Percentiles rank a stretch among this genome's conserved stretches.
These are phyloP conservation scores for Pollenia angustigena DNA, from an alignment of 2,888 invertebrate species.

Conservation along the genomic window DNA sequence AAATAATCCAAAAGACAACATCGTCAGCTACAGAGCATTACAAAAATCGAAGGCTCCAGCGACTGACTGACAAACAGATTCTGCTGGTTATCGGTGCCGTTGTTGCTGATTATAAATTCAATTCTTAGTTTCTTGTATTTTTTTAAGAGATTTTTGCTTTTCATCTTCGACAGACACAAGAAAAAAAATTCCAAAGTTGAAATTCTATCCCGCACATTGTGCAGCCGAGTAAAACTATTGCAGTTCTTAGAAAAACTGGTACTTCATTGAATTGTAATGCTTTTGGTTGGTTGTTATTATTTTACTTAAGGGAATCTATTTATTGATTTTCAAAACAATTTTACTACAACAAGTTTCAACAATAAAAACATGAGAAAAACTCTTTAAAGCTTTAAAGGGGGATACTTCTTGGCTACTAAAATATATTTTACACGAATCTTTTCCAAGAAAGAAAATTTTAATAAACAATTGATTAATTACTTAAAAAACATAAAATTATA, in stretches of 20 bases:
- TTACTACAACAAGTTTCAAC: neutral
- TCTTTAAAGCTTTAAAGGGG: neutral
- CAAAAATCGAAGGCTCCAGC: neutral
- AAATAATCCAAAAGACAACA: neutral
- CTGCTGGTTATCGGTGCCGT: neutral
- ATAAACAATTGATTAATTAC: too few relatives aligned
- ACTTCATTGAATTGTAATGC: conserved; percentile 17
- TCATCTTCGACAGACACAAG: too few relatives aligned
- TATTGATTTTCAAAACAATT: conserved; percentile 43
- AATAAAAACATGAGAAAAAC: neutral
- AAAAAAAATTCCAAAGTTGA: conserved; percentile 8
- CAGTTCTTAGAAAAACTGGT: conserved; percentile 38
- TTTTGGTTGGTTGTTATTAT: neutral
- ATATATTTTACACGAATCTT: neutral
- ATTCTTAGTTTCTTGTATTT: neutral
- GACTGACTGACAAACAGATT: neutral
- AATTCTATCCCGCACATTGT: conserved; percentile 67
- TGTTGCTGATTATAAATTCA: conserved; percentile 25
- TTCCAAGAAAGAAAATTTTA: too few relatives aligned
- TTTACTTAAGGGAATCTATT: conserved; percentile 17
- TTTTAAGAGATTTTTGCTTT: neutral
- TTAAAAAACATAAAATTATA: too few relatives aligned
- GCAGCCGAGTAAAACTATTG: conserved; percentile 3
- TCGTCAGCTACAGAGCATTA: neutral
- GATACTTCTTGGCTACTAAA: neutral